Evolutionary conservation across 2,797 vertebrate species (phyloP), one percentile per base, ranked within the genome.

Genomic region (Lutjanus campechanus): DNA sequence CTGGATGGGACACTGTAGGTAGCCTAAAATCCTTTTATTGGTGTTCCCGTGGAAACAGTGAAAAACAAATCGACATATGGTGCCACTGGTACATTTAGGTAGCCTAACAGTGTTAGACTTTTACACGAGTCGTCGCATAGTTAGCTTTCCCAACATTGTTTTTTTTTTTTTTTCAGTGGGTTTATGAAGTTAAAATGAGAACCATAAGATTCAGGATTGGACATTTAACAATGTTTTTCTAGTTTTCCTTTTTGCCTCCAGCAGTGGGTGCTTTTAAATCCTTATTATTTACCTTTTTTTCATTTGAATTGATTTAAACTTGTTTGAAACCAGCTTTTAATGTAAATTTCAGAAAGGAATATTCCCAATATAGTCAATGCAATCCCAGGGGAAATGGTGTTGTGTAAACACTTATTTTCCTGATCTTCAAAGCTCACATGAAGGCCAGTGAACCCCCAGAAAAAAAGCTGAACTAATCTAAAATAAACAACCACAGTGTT

Each of bases 361-460:
- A 82, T 90, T 79, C 85, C 77, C 64, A 59, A 60, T 79, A 67
- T 66, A 88, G 76, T 76, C 11, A 20, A 43, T 77, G 50, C 29
- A 76, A 19, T 88, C 88, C 86, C 89, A 63, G 51, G 85, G 83
- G 89, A 75, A 69, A 69, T 29, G 1, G 50, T 69, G 74, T 68
- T 88, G 74, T 85, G 82, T 69, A 90, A 90, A 87, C 75, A 84
- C 62, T 85, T 82, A 69, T 83, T 89, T 89, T 73, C 64, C 78
- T 46, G 19, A 90, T 79, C 86, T 89, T 93, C 83, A 89, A 92
- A 90, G 89, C 88, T 73, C 75, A 62, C 61, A 71, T 16, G 59
- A 79, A 85, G 81, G 76, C 80, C 82, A 79, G 60, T n/a, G 8
- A 78, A 78, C 64, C 55, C 50, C 68, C 25, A n/a, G 71, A 72